Base-by-base conservation (phyloP, 2,888 invertebrate species). In the Pterobdella sp. region DNA sequence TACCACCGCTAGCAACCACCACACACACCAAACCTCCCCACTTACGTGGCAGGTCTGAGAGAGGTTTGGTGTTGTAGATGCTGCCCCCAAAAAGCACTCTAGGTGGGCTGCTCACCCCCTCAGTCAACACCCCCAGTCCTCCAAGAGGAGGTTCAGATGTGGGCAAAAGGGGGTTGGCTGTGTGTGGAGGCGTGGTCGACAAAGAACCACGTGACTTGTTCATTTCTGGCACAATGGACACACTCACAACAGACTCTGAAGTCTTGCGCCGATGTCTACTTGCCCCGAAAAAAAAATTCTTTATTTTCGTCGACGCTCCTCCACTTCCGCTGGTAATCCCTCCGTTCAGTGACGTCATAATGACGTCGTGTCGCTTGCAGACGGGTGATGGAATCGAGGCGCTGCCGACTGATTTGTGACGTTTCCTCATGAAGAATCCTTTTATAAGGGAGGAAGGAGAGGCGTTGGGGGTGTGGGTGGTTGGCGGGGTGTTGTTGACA, bases 391-490 rank as follows among this genome's bases (percentile, higher is more conserved):
- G 34, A 37, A 26, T 32, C 2, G 68, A 32, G 32, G 52, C 63
- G 34, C 32, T 73, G 3, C 67, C 60, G 49, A 75, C 75, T n/a
- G 77, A 76, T 64, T 78, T 78, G 74, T 77, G 77, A n/a, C 76
- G 68, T 72, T 76, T 77, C 32, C 77, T 74, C 75, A 78, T 77
- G 67, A 78, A 73, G 42, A 75, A 75, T 3, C 74, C 56, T 18
- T 75, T 64, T 29, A 77, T 75, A 1, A 72, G 68, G 18, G 80
- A 80, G 64, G 81, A 70, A 65, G 71, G 71, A 32, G 67, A 64
- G 31, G 37, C 72, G 26, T 52, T 65, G 18, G 42, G 52, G 29
- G 37, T 34, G 10, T 42, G 35, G n/a, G 34, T 26, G 2, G 36
- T n/a, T 1, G 66, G 35, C 10, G 64, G 26, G 71, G 14, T 4